phyloP scores from a whole-genome alignment of 2,113 vertebrate genomes.

The Tenebrosternarchus preto region DNA sequence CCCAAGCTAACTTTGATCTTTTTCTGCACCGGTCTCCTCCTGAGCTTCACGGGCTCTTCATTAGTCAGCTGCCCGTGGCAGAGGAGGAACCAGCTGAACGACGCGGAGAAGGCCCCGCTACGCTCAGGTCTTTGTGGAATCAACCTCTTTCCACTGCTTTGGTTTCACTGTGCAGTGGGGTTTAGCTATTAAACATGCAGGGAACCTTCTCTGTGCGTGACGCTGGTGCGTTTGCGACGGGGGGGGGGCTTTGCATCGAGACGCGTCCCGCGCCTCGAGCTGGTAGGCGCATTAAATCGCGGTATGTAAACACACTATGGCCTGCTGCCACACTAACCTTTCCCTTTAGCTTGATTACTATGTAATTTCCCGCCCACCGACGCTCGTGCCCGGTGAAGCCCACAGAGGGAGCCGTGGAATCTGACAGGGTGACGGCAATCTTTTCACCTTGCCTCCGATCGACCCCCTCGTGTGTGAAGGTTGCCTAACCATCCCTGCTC shows the following conservation, averaged over 20 bases:
- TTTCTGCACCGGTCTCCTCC: not conserved
- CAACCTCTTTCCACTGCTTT: not conserved
- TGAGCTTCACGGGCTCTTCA: constrained; percentile 10
- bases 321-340: constrained; percentile 44
- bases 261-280: constrained; percentile 41
- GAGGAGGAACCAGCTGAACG: not conserved
- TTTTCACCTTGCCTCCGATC: constrained; percentile 73
- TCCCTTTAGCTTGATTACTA: constrained; percentile 55
- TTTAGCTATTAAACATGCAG: constrained; percentile 55
- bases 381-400: not conserved
- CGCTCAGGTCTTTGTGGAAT: not conserved
- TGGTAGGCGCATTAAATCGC: constrained; percentile 42
- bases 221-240: not conserved
- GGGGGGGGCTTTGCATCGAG: constrained; percentile 40
- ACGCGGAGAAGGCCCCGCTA: not conserved
- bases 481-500: constrained; percentile 57
- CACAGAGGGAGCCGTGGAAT: constrained; percentile 44
- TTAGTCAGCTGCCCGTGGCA: constrained; percentile 30
- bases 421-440: constrained; percentile 56
- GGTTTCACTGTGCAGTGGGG: not conserved
- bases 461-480: constrained; percentile 71
- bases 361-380: constrained; percentile 22
- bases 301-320: constrained; percentile 47
- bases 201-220: constrained; percentile 37
- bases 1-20: constrained; percentile 25